Conservation (phyloP, 1,140 invertebrate genomes). For the Drosophila asahinai region DNA sequence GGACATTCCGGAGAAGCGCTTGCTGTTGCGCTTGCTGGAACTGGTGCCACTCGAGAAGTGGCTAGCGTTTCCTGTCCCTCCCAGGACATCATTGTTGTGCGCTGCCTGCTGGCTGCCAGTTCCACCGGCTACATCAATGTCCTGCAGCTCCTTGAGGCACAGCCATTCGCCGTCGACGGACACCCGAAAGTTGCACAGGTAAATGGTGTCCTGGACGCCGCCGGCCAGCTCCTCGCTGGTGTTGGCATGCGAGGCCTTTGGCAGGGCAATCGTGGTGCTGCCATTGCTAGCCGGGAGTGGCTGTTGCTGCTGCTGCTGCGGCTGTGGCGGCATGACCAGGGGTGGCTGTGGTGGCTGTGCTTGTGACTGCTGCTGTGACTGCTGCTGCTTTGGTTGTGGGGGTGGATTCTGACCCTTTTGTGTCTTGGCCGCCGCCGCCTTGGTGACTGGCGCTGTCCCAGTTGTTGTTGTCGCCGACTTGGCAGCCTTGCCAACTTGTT, state of each 20-base stretch:
- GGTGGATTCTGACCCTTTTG: conserved; percentile 65
- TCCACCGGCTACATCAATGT: conserved; percentile 90
- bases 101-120: conserved; percentile 47
- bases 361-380: conserved; percentile 21
- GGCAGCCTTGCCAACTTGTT: conserved; percentile 63
- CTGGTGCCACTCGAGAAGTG: conserved; percentile 16
- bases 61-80: conserved; percentile 7
- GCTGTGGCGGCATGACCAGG: conserved; percentile 9
- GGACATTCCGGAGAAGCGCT: conserved; percentile 73
- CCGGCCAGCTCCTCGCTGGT: conserved; percentile 89
- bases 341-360: conserved; percentile 36
- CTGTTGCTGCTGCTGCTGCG: conserved; percentile 26
- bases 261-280: conserved; percentile 70
- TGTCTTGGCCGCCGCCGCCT: conserved; percentile 41
- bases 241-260: conserved; percentile 79
- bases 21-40: conserved; percentile 64
- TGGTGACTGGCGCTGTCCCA: conserved; percentile 24
- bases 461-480: conserved; percentile 40
- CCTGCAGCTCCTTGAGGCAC: conserved; percentile 97
- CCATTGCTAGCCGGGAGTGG: conserved; percentile 45
- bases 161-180: conserved; percentile 99
- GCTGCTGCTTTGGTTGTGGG: conserved; percentile 45
- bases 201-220: conserved; percentile 97
- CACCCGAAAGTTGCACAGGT: conserved; percentile 98
- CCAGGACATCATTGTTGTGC: conserved; percentile 10